These are phyloP conservation scores for Rhabditophanes sp. DNA, from an alignment of 2,888 invertebrate species.

Conservation along the genomic window DNA sequence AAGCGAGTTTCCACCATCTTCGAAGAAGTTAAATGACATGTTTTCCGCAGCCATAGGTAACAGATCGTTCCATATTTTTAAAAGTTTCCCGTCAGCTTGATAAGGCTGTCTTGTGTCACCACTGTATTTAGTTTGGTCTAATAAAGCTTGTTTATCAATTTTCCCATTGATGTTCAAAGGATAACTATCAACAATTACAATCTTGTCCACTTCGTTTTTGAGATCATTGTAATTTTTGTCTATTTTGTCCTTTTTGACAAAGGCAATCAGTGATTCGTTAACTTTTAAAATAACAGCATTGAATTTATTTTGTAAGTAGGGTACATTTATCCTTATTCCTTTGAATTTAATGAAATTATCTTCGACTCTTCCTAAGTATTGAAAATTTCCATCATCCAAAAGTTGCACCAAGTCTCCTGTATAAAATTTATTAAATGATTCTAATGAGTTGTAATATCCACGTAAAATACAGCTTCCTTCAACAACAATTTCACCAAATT, in stretches of 20 bases:
- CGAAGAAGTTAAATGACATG: constrained; percentile 17
- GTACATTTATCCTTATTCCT: constrained; percentile 4
- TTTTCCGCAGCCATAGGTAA: constrained; percentile 1
- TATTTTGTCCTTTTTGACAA: constrained; percentile 3
- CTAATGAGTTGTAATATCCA: constrained; percentile 12
- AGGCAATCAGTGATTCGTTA: constrained; percentile 5
- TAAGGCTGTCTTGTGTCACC: too few species aligned
- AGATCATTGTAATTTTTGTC: constrained; percentile 2
- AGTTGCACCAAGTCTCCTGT: constrained; percentile 17
- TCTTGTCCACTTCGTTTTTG: constrained; percentile 1
- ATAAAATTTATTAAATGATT: constrained; percentile 3
- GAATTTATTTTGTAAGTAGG: too few species aligned
- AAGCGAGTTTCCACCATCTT: constrained; percentile 30
- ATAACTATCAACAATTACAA: too few species aligned
- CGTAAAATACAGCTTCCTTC: constrained; percentile 12
- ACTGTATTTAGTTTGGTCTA: too few species aligned
- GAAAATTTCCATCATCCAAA: constrained; percentile 1
- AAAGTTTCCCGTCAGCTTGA: constrained; percentile 1
- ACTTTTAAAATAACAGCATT: too few species aligned
- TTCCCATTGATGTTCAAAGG: too few species aligned
- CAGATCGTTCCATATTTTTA: constrained; percentile 8
- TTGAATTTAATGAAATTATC: constrained; percentile 2
- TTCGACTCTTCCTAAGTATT: constrained; percentile 2
- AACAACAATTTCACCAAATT: constrained; percentile 12
- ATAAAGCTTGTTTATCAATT: too few species aligned